Evolutionary conservation across 2,113 vertebrate species (phyloP).

Genomic region (Xenopus tropicalis): UCB_Xtro_10.0 CM004444.2:123312001-123312500

Average conservation of each 20-base stretch:
- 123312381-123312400: conserved; percentile 39
- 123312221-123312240: conserved; percentile 49
- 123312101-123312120: conserved; percentile 83
- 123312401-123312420: neutral
- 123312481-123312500: neutral
- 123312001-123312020: no score
- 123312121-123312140: conserved; percentile 78
- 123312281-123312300: neutral
- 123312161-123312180: conserved; percentile 67
- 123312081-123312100: conserved; percentile 83
- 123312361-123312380: conserved; percentile 8
- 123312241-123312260: conserved; percentile 17
- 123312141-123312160: conserved; percentile 81
- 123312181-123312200: conserved; percentile 57
- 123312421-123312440: conserved; percentile 24
- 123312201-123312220: conserved; percentile 28
- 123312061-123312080: conserved; percentile 71
- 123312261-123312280: neutral
- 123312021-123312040: no score
- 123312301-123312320: conserved; percentile 30
- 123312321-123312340: conserved; percentile 57
- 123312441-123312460: conserved; percentile 7
- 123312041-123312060: no score
- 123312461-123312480: neutral
- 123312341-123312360: conserved; percentile 2